These are phyloP conservation scores for Drosophila littoralis DNA, from an alignment of 1,140 invertebrate genomes.

Conservation along the genomic window DNA sequence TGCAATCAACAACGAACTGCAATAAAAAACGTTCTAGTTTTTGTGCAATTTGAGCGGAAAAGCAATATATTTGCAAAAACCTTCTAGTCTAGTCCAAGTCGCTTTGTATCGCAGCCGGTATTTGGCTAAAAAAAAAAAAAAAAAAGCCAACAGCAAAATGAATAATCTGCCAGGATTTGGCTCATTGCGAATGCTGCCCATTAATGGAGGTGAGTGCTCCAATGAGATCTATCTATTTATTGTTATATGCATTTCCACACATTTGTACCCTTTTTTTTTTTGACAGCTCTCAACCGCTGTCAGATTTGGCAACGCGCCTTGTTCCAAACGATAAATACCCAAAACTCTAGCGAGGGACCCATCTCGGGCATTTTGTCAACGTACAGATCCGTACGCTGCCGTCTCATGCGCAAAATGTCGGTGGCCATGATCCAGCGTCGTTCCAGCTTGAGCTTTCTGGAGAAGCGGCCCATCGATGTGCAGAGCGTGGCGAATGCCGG, in stretches of 20 bases:
- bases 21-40: too few relatives aligned
- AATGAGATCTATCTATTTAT: too few relatives aligned
- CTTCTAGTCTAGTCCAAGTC: not conserved
- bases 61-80: too few relatives aligned
- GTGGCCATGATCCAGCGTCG: not conserved
- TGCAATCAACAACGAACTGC: not conserved
- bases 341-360: too few relatives aligned
- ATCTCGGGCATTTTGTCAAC: not conserved
- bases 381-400: not conserved
- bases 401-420: slow-evolving; percentile 14
- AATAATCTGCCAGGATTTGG: not conserved
- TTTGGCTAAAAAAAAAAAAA: not conserved
- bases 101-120: not conserved
- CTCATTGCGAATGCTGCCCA: not conserved
- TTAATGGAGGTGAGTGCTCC: not conserved
- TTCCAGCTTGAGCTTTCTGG: slow-evolving; percentile 5
- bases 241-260: too few relatives aligned
- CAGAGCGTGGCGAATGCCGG: not conserved
- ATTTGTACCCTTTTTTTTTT: too few relatives aligned
- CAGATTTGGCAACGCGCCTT: not conserved
- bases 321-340: not conserved
- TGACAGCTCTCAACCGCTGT: not conserved
- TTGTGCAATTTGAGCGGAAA: too few relatives aligned
- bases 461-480: not conserved
- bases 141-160: not conserved